These are phyloP conservation scores for Eretmocerus hayati DNA, from an alignment of 2,888 invertebrate species.

Conservation along the genomic window DNA sequence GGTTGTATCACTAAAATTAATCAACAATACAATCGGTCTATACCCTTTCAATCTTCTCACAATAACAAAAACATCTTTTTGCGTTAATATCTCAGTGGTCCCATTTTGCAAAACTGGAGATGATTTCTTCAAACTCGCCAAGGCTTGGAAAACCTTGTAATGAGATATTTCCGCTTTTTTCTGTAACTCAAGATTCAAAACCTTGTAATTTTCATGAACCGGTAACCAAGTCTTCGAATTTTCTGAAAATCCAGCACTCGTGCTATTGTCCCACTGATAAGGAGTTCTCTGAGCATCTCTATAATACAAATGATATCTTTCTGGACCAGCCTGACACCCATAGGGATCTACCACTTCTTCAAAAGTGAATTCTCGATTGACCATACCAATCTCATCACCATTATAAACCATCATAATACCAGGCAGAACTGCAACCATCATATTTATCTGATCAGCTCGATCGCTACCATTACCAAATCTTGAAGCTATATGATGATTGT, in stretches of 20 bases:
- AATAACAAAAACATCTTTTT: constrained; percentile 25
- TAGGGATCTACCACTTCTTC: constrained; percentile 60
- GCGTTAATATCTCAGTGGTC: constrained; percentile 29
- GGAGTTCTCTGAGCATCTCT: constrained; percentile 64
- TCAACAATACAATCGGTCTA: constrained; percentile 20
- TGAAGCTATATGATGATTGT: constrained; percentile 45
- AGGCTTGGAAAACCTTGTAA: constrained; percentile 37
- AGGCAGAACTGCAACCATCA: constrained; percentile 57
- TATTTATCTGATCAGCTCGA: constrained; percentile 51
- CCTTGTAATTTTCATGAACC: constrained; percentile 55
- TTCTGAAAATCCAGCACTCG: constrained; percentile 57
- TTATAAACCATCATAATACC: constrained; percentile 65
- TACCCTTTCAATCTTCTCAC: constrained; percentile 19
- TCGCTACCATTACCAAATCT: constrained; percentile 50
- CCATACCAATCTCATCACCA: constrained; percentile 82
- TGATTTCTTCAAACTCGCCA: constrained; percentile 49
- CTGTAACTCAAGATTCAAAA: constrained; percentile 55
- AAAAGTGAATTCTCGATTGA: constrained; percentile 58
- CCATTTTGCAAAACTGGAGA: constrained; percentile 48
- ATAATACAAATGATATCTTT: constrained; percentile 52
- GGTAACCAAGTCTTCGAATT: constrained; percentile 59
- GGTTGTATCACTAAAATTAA: constrained; percentile 23
- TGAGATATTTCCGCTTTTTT: constrained; percentile 50
- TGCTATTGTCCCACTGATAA: constrained; percentile 57
- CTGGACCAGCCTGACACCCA: constrained; percentile 59